Base-by-base conservation (phyloP, 2,113 vertebrate species). In the Romanogobio albipinnatus region DNA sequence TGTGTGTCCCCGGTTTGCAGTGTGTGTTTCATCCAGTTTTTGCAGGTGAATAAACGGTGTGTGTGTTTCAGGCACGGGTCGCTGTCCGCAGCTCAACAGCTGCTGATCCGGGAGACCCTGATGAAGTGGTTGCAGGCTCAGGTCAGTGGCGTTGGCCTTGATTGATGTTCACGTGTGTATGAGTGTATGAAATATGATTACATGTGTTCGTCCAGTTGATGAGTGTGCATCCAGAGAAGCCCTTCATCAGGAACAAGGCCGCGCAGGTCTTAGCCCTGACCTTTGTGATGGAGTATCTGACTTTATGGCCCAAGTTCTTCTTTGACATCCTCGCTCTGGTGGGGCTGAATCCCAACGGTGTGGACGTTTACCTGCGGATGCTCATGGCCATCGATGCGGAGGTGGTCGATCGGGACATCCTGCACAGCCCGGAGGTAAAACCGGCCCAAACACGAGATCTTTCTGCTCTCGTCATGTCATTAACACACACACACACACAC, bases 231-330 rank as follows among this genome's bases (percentile, higher is more conserved):
- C 94, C 96, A 0, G 98, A 99, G 94, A 99, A 99, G 94, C 95
- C 96, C 2, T 99, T 99, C 91, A 98, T 99, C 92, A 95, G 97
- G 90, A 99, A 99, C 93, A 99, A 99, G 93, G 98, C 97, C 0
- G 98, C 98, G 1, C 98, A 99, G 91, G 97, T 99, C 79, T 97
- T 99, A 19, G 96, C 98, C n/a, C 92, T 99, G 90, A 96, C 97
- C 81, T 99, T 99, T 89, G 91, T 98, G 89, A 96, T 96, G 86
- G 98, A 99, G 36, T 99, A 98, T 92, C 95, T 97, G 84, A 98
- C 97, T 13, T 95, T 96, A 88, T 99, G 98, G 98, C 98, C 97
- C 92, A 98, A 99, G 92, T 99, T 98, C 94, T 99, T 99, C 93
- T 99, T 97, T 85, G 97, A 99, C 91, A 91, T 99, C 89, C 94